A percentile compares a stretch with the other conserved stretches of the same genome.
phyloP scores from a whole-genome alignment of 2,113 vertebrate species.

The Choloepus hoffmanni region DNA sequence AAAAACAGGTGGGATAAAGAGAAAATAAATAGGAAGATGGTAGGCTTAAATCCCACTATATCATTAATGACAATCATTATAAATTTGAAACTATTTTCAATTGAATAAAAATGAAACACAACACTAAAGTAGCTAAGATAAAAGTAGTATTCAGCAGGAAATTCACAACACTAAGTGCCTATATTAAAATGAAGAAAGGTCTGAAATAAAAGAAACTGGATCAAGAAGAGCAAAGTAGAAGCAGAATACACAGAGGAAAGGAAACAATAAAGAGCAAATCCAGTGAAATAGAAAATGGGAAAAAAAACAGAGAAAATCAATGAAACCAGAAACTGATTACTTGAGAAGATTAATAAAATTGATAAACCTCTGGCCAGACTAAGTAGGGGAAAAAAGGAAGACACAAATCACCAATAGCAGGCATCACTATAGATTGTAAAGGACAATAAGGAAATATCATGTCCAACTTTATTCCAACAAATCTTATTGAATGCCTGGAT shows the following conservation, averaged over 20 bases:
- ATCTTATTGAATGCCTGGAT: not conserved
- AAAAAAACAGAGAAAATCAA: not conserved
- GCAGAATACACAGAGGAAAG: not conserved
- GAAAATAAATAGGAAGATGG: not conserved
- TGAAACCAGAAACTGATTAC: too few relatives aligned
- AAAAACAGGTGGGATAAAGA: not conserved
- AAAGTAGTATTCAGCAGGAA: not conserved
- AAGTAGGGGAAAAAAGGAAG: too few relatives aligned
- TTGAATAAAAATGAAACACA: not conserved
- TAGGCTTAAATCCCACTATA: not conserved
- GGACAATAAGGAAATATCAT: not conserved
- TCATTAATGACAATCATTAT: not conserved
- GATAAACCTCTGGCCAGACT: too few relatives aligned
- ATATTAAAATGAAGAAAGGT: not conserved
- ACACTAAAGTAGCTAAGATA: not conserved
- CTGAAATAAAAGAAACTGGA: not conserved
- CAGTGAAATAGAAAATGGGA: not conserved
- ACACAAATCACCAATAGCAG: too few relatives aligned
- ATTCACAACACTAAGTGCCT: not conserved
- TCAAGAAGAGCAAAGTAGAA: not conserved
- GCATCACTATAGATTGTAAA: too few relatives aligned
- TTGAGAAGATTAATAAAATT: too few relatives aligned
- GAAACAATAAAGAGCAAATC: not conserved
- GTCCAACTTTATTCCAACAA: too few relatives aligned
- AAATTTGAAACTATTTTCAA: not conserved